A percentile compares a stretch with the other conserved stretches of the same genome.
Conservation (phyloP, 1,140 invertebrate species). For the Orius insidiosus region DNA sequence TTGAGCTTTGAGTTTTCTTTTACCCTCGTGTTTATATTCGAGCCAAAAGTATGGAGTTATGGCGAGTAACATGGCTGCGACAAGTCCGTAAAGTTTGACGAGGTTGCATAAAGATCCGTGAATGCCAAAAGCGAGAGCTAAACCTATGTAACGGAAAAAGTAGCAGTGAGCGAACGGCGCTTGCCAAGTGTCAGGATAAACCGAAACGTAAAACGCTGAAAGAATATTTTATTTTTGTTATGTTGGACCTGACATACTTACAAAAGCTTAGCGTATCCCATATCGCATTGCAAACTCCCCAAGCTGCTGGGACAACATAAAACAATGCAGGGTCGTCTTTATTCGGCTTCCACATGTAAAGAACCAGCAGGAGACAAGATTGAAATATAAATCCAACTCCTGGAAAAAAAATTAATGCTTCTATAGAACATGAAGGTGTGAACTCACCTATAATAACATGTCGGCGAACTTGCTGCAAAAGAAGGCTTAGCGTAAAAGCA, state of each 20-base stretch:
- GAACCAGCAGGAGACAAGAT: conserved; percentile 42
- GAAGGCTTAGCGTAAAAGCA: conserved; percentile 46
- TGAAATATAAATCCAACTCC: conserved; percentile 49
- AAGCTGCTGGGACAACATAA: conserved; percentile 49
- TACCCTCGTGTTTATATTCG: conserved; percentile 23
- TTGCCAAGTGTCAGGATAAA: conserved; percentile 29
- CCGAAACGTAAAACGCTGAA: conserved; percentile 27
- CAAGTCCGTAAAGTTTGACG: conserved; percentile 28
- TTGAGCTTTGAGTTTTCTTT: conserved; percentile 22
- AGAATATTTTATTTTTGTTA: conserved; percentile 10
- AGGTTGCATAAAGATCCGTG: conserved; percentile 29
- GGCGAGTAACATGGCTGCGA: conserved; percentile 24
- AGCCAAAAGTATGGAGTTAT: conserved; percentile 26
- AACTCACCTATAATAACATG: conserved; percentile 40
- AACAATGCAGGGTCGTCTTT: conserved; percentile 43
- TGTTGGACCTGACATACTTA: conserved; percentile 19
- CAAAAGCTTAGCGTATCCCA: conserved; percentile 42
- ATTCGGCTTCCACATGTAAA: conserved; percentile 43
- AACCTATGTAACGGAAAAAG: conserved; percentile 27
- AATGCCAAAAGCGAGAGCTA: conserved; percentile 26
- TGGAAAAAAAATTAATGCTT: conserved; percentile 21
- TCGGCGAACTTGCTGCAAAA: conserved; percentile 41
- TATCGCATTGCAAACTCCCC: conserved; percentile 55
- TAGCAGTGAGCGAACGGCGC: conserved; percentile 28
- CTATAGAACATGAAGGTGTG: not conserved